These are phyloP conservation scores for Cyprinella venusta DNA, from an alignment of 2,797 vertebrate genomes.

Conservation along the genomic window DNA sequence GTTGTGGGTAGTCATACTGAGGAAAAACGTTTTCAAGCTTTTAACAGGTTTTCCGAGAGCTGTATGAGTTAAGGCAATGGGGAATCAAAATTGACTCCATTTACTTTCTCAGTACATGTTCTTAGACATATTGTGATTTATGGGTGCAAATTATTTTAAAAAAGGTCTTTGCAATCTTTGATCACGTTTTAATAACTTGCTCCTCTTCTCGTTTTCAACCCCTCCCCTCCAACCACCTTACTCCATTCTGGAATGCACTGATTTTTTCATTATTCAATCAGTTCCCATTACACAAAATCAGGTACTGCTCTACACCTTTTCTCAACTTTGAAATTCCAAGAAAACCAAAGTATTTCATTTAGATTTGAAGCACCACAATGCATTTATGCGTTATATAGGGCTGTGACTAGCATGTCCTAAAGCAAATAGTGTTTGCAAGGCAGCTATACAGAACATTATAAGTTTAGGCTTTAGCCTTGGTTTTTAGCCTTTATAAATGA, in stretches of 20 bases:
- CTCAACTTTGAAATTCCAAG: background rate
- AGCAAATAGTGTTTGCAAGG: background rate
- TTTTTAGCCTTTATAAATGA: background rate
- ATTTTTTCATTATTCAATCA: background rate
- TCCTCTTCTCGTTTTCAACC: background rate
- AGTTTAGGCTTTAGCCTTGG: background rate
- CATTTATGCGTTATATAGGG: background rate
- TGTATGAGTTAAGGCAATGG: constrained; percentile 37
- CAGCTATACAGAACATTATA: background rate
- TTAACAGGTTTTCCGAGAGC: constrained; percentile 39
- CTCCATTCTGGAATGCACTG: background rate
- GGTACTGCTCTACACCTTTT: background rate
- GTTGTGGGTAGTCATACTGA: constrained; percentile 49
- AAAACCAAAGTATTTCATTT: background rate
- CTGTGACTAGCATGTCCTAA: background rate
- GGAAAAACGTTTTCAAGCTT: constrained; percentile 69
- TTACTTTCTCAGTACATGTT: constrained; percentile 16
- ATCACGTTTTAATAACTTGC: background rate
- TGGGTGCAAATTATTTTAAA: background rate
- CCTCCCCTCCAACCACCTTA: background rate
- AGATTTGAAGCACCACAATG: background rate
- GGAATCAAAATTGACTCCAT: background rate
- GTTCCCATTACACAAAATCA: background rate
- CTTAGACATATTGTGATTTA: background rate
- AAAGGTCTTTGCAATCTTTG: background rate